Base-by-base conservation (phyloP, 2,888 invertebrate species). In the Acleris literana region DNA sequence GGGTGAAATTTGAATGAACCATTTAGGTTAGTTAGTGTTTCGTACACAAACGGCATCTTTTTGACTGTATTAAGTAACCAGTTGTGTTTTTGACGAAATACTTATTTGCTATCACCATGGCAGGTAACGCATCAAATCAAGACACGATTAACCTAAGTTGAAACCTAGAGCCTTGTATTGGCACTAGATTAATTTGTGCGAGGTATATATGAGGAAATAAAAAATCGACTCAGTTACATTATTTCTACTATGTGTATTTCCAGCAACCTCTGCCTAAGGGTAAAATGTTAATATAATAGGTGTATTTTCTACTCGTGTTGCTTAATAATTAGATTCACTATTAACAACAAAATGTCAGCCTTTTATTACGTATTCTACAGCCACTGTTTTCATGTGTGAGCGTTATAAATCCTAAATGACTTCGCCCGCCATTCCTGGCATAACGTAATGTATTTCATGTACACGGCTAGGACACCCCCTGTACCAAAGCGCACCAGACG, bases 361-460 rank as follows among this genome's bases (percentile, higher is more conserved):
- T 20, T n/a, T n/a, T 60, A 54, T 60, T 61, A 61, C 11, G 29
- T 33, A 62, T 61, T 62, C 61, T 39, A 55, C 56, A 66, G 43
- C 18, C 44, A 29, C 52, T 52, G 48, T 46, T 56, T 61, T 57
- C 66, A 39, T 66, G 66, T 62, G 61, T 61, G 55, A 17, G 18
- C 20, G 52, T 39, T 39, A 66, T 66, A 66, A 66, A 66, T 66
- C 48, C 22, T 66, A 57, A 66, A 61, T 66, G 66, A 56, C 66
- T 59, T 49, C 61, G 60, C 25, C 55, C 51, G 29, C 53, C 17
- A 51, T 7, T 54, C 25, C 33, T 52, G 51, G 25, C 43, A 51
- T 56, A 22, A 56, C 61, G 60, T 51, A 48, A 49, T 60, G 46
- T 44, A 9, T 60, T 54, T 60, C 51, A 51, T 65, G 60, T 18